phyloP scores from a whole-genome alignment of 2,888 invertebrate genomes.

The Ophraella communa region DNA sequence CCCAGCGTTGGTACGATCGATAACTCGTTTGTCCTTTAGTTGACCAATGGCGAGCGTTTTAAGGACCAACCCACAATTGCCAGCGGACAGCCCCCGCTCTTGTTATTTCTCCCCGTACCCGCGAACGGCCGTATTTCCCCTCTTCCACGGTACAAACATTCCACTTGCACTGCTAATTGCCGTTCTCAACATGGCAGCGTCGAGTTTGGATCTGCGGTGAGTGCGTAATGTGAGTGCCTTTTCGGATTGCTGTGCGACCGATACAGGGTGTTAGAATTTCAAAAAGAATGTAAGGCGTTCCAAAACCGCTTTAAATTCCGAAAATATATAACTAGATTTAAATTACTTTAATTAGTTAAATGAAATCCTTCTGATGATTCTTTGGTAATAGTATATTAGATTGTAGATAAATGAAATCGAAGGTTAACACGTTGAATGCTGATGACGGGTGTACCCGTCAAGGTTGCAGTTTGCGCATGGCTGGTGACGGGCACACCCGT shows the following conservation, averaged over 20 bases:
- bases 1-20: constrained; percentile 15
- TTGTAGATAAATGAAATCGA: no score
- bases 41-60: constrained; percentile 49
- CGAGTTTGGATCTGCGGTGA: constrained; percentile 15
- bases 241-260: not conserved
- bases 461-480: no score
- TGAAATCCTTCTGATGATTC: no score
- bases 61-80: constrained; percentile 32
- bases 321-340: not conserved
- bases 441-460: no score
- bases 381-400: no score
- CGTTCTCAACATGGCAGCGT: constrained; percentile 34
- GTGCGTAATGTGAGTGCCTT: constrained; percentile 4
- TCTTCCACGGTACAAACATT: constrained; percentile 8
- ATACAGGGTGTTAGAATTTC: not conserved
- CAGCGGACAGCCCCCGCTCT: constrained; percentile 17
- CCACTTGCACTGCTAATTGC: constrained; percentile 32
- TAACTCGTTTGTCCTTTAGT: constrained; percentile 49
- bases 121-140: constrained; percentile 14
- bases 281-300: not conserved
- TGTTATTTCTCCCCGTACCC: constrained; percentile 3
- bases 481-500: no score
- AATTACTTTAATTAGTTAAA: no score
- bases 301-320: not conserved
- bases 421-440: no score